phyloP scores from a whole-genome alignment of 2,888 invertebrate species.

The Boloria euphrosyne region DNA sequence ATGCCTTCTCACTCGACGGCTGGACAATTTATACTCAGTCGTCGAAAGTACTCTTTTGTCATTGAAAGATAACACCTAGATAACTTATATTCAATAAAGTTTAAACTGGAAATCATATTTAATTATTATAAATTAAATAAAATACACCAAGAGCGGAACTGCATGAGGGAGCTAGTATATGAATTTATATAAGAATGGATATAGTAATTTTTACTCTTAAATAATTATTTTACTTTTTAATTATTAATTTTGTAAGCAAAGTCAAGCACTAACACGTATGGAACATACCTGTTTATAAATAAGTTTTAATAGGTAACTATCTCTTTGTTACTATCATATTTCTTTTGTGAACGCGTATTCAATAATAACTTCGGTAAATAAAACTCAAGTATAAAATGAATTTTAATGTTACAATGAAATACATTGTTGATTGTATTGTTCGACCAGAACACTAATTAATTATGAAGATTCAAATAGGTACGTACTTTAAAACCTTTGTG shows the following conservation, averaged over 20 bases:
- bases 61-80: too few species aligned
- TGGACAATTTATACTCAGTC: too few species aligned
- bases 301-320: constrained; percentile 4
- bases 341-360: constrained; percentile 25
- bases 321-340: constrained; percentile 12
- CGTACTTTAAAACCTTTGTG: background rate
- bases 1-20: too few species aligned
- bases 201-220: too few species aligned
- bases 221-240: background rate
- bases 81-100: too few species aligned
- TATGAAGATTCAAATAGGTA: constrained; percentile 33
- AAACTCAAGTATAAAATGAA: constrained; percentile 27
- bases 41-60: too few species aligned
- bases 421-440: background rate
- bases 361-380: constrained; percentile 28
- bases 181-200: too few species aligned
- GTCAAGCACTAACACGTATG: background rate
- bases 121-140: too few species aligned
- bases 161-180: too few species aligned
- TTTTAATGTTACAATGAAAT: constrained; percentile 5
- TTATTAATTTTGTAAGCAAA: background rate
- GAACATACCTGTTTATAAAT: background rate
- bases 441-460: constrained; percentile 4
- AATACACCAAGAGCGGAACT: too few species aligned
- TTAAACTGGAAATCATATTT: too few species aligned